These are phyloP conservation scores for Drosophila pseudotakahashii DNA, from an alignment of 2,888 invertebrate species.

Conservation along the genomic window DNA sequence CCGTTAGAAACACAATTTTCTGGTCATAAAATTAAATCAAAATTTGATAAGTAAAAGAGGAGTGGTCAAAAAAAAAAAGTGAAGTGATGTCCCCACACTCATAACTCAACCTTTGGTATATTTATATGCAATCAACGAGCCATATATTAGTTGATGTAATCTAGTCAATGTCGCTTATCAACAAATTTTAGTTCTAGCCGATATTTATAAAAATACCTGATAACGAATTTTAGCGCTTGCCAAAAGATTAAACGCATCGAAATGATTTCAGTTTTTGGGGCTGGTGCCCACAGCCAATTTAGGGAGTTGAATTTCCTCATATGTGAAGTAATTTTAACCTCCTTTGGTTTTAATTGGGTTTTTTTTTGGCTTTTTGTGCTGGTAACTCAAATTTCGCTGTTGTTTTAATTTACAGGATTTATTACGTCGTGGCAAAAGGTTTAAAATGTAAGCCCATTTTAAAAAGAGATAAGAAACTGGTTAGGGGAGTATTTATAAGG, in stretches of 20 bases:
- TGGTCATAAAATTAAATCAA: constrained; percentile 51
- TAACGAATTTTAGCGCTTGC: constrained; percentile 31
- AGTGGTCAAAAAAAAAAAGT: background rate
- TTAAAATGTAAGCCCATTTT: background rate
- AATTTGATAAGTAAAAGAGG: constrained; percentile 29
- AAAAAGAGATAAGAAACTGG: background rate
- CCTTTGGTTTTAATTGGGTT: constrained; percentile 27
- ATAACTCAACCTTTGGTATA: constrained; percentile 1
- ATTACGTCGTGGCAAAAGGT: constrained; percentile 2
- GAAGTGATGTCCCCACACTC: background rate
- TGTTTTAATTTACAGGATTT: constrained; percentile 15
- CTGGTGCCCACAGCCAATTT: background rate
- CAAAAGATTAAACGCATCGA: constrained; percentile 24
- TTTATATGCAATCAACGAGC: background rate
- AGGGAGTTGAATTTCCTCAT: background rate
- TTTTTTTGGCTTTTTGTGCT: background rate
- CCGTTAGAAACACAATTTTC: constrained; percentile 42
- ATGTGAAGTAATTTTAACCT: constrained; percentile 1
- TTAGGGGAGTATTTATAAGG: background rate
- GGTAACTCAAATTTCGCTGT: background rate
- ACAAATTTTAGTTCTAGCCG: constrained; percentile 6
- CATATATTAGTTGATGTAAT: constrained; percentile 20
- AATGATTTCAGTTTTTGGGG: background rate
- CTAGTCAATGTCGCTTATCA: constrained; percentile 17
- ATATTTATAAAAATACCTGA: constrained; percentile 2